Base-by-base conservation (phyloP, 2,797 vertebrate genomes). In the Eospalax fontanierii region DNA sequence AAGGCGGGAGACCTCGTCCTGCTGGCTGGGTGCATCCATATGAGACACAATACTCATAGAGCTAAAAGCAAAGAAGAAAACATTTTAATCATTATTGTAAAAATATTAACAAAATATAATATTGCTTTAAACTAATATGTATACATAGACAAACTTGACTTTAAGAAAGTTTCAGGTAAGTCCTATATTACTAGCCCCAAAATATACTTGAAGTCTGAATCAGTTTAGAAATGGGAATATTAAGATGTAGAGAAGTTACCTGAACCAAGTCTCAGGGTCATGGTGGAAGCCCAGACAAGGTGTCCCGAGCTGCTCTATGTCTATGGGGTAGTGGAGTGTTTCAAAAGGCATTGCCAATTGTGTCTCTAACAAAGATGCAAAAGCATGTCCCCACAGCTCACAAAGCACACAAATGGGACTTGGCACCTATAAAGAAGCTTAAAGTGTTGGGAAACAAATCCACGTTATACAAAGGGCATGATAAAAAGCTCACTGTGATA, bases 31-130 rank as follows among this genome's bases (percentile, higher is more conserved):
- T 65, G 99, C 99, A 86, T 99, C 99, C 21, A 98, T 87, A 65
- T 98, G 98, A 12, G 99, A 99, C 86, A 98, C 98, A 0, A 98
- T 98, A 74, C 98, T 99, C 87, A 98, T 26, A 35, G 99, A 99
- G 90, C 99, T 99, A 87, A 91, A 96, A 97, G 57, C 22, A 92
- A 85, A 30, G 28, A 35, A 81, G 79, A 81, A 94, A 68, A 89
- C 33, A 50, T 43, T 8, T 43, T 75, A 85, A 28, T 54, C 15
- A 22, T 87, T 65, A 61, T 22, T 35, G 46, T 12, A 57, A 73
- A 28, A 87, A 50, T 4, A 59, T 71, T 11, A 76, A 54, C 38
- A 81, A 93, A 75, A 61, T 33, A 35, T 6, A 70, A 2, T 24
- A 16, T 57, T 82, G 24, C 81, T 92, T 76, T 90, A 28, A 78